phyloP scores from a whole-genome alignment of 2,797 vertebrate genomes.

The Paguma larvata region DNA sequence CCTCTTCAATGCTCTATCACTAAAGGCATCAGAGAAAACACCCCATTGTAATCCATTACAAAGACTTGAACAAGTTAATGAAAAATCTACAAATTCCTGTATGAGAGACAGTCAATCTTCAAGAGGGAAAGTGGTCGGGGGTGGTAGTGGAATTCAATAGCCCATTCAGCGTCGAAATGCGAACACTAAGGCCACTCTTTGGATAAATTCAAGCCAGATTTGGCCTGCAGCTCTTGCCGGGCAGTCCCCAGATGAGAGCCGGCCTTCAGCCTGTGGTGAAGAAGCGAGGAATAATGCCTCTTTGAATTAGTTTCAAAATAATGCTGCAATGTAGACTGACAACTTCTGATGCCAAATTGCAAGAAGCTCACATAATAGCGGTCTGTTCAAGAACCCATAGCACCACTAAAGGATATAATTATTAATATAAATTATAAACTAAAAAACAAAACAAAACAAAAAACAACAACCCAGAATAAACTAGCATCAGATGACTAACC shows the following conservation, averaged over 20 bases:
- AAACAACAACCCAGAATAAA: slow-evolving; percentile 81
- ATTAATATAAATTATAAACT: slow-evolving; percentile 87
- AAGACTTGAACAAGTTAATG: slow-evolving; percentile 65
- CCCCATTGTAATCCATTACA: background rate
- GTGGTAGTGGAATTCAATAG: slow-evolving; percentile 78
- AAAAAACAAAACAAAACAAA: slow-evolving; percentile 63
- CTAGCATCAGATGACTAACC: slow-evolving; percentile 78
- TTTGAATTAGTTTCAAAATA: slow-evolving; percentile 89
- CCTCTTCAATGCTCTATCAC: background rate
- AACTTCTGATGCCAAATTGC: slow-evolving; percentile 85
- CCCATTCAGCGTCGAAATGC: slow-evolving; percentile 84
- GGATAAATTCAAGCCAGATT: slow-evolving; percentile 90
- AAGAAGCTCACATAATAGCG: slow-evolving; percentile 83
- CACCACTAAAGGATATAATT: slow-evolving; percentile 83
- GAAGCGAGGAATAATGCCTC: slow-evolving; percentile 87
- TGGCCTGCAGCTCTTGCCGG: slow-evolving; percentile 87
- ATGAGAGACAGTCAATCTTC: slow-evolving; percentile 74
- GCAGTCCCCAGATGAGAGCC: slow-evolving; percentile 85
- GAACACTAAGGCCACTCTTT: slow-evolving; percentile 85
- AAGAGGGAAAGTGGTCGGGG: slow-evolving; percentile 69
- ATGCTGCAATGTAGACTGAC: slow-evolving; percentile 84
- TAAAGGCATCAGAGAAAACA: background rate
- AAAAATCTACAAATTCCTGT: slow-evolving; percentile 66
- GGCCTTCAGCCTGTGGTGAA: slow-evolving; percentile 84
- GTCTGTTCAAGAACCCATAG: slow-evolving; percentile 84